Base-by-base conservation (phyloP, 2,797 vertebrate species). In the Acanthurus tractus region DNA sequence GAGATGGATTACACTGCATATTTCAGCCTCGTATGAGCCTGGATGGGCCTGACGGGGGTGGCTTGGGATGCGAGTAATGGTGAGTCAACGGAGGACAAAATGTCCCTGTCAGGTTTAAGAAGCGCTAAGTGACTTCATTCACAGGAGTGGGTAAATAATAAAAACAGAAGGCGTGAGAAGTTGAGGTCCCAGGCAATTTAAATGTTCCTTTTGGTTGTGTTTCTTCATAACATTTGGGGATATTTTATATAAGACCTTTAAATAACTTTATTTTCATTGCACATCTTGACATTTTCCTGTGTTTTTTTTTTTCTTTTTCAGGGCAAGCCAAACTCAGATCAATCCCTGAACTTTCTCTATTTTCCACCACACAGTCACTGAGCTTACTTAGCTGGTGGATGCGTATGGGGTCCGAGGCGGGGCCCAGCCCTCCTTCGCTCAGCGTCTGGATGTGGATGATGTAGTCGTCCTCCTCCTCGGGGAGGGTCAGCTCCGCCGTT, bases 361-460 rank as follows among this genome's bases (percentile, higher is more conserved):
- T 49, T 67, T 61, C 40, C 8, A 54, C 13, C 56, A 29, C 15
- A 38, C 9, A 42, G 57, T 18, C 13, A 50, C 45, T 5, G 6
- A 50, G 88, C 97, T 88, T 95, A 99, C 97, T 96, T 20, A 96
- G 92, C 22, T 96, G 95, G 82, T 98, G 97, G 63, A 99, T 96
- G 79, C 94, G 93, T 91, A 99, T 96, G 89, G 96, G 96, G 7
- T 97, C 95, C 0, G 97, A 98, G 56, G 96, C 94, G 0, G 95
- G 92, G 44, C 97, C 98, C 3, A 97, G 96, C 3, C 98, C 98
- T 0, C 98, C 97, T 12, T 96, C 96, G 0, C 95, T 97, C 36
- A 96, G 92, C 2, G 97, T 96, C 79, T 93, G 95, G 20, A 99
- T 95, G 88, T 95, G 95, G 78, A 99, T 96, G 22, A 97, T 76